These are phyloP conservation scores for Paedocypris micromegethes DNA, from an alignment of 2,797 vertebrate species.

Conservation along the genomic window DNA sequence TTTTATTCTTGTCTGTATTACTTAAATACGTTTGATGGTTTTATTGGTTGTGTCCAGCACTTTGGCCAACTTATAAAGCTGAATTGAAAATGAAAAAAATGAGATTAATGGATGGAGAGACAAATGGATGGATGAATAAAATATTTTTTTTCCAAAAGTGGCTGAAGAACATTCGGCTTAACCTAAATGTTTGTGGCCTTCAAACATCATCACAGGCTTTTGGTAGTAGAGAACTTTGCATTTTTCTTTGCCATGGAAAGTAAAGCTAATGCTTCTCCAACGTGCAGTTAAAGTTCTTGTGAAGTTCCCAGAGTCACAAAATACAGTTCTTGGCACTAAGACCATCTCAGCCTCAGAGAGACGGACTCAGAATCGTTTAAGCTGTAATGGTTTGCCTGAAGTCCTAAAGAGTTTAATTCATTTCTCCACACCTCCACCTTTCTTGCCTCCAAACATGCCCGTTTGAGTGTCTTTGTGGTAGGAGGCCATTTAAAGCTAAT, in stretches of 20 bases:
- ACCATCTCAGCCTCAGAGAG: constrained; percentile 46
- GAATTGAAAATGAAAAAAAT: too few species aligned
- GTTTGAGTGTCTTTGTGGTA: constrained; percentile 13
- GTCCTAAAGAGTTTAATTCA: constrained; percentile 35
- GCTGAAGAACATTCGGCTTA: constrained; percentile 6
- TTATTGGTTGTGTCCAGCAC: too few species aligned
- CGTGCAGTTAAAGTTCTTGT: constrained; percentile 46
- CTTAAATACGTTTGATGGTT: too few species aligned
- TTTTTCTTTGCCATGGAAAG: constrained; percentile 18
- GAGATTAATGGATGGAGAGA: too few species aligned
- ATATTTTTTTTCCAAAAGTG: too few species aligned
- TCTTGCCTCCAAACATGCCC: constrained; percentile 5
- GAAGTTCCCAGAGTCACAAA: constrained; percentile 57
- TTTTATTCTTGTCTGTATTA: too few species aligned
- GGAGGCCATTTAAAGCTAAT: constrained; percentile 24
- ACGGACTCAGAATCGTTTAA: background rate
- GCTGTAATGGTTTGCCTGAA: constrained; percentile 41
- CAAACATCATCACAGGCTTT: constrained; percentile 12
- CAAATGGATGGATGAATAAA: too few species aligned
- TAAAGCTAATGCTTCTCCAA: constrained; percentile 23
- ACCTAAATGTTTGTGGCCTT: constrained; percentile 27
- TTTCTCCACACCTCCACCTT: constrained; percentile 6
- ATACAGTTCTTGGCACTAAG: constrained; percentile 56
- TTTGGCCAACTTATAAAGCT: too few species aligned
- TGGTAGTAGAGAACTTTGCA: constrained; percentile 15